These are phyloP conservation scores for Lepidocyrtoides sp. DNA, from an alignment of 2,888 invertebrate genomes.

Conservation along the genomic window DNA sequence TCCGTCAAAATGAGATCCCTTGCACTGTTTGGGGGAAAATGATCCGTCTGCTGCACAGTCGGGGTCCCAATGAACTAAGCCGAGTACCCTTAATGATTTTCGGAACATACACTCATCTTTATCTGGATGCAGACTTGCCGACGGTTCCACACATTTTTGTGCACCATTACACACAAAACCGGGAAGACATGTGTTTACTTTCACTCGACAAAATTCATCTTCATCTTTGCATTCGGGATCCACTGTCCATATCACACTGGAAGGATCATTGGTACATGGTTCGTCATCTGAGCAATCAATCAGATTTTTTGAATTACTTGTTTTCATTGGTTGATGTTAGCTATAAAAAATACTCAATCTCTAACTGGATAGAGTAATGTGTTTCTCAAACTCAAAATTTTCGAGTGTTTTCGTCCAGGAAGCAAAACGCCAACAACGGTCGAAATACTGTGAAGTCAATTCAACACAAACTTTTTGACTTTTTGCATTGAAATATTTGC, in stretches of 20 bases:
- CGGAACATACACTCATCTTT: conserved; percentile 65
- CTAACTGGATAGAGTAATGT: too few relatives aligned
- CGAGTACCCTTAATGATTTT: conserved; percentile 40
- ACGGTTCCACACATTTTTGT: conserved; percentile 2
- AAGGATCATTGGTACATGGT: too few relatives aligned
- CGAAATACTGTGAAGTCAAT: too few relatives aligned
- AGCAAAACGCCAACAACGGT: too few relatives aligned
- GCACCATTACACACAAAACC: conserved; percentile 63
- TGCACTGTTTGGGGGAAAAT: conserved; percentile 90
- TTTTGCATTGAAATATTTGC: too few relatives aligned
- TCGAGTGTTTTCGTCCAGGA: too few relatives aligned
- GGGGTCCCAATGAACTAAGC: conserved; percentile 86
- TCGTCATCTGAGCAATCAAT: too few relatives aligned
- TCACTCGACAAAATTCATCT: conserved; percentile 54
- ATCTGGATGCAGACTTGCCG: neutral
- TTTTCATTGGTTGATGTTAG: too few relatives aligned
- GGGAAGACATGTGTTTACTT: conserved; percentile 65
- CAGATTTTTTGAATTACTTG: too few relatives aligned
- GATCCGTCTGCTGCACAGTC: conserved; percentile 88
- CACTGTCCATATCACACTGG: neutral
- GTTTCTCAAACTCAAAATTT: too few relatives aligned
- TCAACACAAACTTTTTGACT: too few relatives aligned
- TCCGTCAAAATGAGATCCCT: conserved; percentile 87
- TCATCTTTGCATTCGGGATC: conserved; percentile 47
- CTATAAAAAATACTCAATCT: too few relatives aligned